phyloP scores from a whole-genome alignment of 2,888 invertebrate species.

The Melieria crassipennis region DNA sequence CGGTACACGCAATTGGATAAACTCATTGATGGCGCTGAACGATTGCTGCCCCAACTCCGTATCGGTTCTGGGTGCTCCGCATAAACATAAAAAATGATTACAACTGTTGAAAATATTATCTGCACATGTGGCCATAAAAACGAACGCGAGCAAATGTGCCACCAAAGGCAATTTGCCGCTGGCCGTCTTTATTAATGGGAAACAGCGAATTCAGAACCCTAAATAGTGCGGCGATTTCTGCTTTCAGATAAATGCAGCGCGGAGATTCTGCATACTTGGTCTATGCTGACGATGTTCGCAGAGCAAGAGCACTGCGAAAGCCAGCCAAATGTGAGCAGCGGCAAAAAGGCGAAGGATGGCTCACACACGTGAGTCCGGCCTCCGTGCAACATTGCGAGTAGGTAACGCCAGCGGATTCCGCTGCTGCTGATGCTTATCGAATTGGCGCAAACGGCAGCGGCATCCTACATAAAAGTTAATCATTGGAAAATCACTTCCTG shows the following conservation, averaged over 20 bases:
- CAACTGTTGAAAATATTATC: too few relatives aligned
- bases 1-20: too few relatives aligned
- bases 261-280: background rate
- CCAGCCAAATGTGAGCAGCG: too few relatives aligned
- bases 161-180: slow-evolving; percentile 31
- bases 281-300: too few relatives aligned
- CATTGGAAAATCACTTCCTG: slow-evolving; percentile 63
- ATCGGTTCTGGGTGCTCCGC: too few relatives aligned
- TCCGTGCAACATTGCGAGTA: slow-evolving; percentile 27
- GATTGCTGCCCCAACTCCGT: too few relatives aligned
- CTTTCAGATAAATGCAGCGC: slow-evolving; percentile 49
- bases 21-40: too few relatives aligned
- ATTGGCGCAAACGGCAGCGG: slow-evolving; percentile 32
- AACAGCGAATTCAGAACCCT: background rate
- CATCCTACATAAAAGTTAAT: slow-evolving; percentile 58
- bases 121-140: too few relatives aligned
- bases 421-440: slow-evolving; percentile 25
- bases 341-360: background rate
- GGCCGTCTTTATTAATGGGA: slow-evolving; percentile 43
- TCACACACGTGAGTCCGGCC: slow-evolving; percentile 2
- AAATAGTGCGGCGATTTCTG: slow-evolving; percentile 47
- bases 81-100: too few relatives aligned
- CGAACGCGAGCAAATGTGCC: slow-evolving; percentile 1
- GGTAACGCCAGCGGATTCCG: background rate
- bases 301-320: too few relatives aligned